These are phyloP conservation scores for Syncerus caffer DNA, from an alignment of 2,797 vertebrate genomes.

Conservation along the genomic window DNA sequence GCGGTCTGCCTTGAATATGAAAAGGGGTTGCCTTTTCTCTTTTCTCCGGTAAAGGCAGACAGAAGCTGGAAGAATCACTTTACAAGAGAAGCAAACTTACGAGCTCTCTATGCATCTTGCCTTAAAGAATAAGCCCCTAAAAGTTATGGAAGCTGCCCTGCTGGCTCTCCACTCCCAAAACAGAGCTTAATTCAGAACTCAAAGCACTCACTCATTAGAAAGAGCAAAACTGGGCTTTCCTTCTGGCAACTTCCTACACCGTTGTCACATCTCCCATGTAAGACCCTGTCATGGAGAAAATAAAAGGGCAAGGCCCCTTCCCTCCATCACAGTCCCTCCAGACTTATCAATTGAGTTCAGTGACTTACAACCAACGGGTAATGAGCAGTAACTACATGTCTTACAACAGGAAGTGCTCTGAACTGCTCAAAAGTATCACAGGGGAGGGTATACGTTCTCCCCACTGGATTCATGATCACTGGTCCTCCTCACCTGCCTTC, in stretches of 20 bases:
- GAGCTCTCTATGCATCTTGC: not conserved
- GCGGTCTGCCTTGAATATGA: slow-evolving; percentile 19
- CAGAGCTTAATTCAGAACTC: not conserved
- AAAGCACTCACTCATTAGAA: slow-evolving; percentile 18
- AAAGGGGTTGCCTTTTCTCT: not conserved
- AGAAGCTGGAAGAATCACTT: slow-evolving; percentile 64
- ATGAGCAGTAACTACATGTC: not conserved
- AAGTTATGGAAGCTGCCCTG: not conserved
- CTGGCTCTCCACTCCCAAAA: not conserved
- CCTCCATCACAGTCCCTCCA: not conserved
- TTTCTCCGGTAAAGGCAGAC: slow-evolving; percentile 35
- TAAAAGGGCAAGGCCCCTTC: not conserved
- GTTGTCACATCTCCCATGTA: accelerated
- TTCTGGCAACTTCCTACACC: not conserved
- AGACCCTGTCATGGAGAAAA: not conserved
- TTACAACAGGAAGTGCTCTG: not conserved
- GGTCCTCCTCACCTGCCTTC: not conserved
- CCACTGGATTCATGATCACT: accelerated
- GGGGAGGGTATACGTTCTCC: not conserved
- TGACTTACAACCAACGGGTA: not conserved
- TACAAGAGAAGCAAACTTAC: slow-evolving; percentile 64
- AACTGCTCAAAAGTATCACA: not conserved
- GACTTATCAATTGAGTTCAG: not conserved
- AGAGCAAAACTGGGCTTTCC: not conserved
- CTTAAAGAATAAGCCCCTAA: slow-evolving; percentile 53